Conservation (phyloP, 2,888 invertebrate species). For the Gastrophysa polygoni region DNA sequence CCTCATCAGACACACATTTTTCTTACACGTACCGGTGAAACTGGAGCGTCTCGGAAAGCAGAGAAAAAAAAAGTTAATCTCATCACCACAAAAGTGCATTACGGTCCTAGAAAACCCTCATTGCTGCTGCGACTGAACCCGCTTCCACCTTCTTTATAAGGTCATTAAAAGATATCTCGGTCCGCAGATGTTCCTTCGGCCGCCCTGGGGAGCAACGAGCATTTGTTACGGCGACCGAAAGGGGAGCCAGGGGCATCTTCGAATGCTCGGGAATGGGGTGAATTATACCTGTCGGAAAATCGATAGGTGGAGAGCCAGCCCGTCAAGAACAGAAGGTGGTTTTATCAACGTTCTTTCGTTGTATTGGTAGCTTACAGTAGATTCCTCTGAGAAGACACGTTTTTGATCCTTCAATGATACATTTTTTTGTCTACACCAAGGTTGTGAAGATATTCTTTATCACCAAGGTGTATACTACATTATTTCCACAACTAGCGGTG, state of each 20-base stretch:
- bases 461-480: too few species aligned
- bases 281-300: not conserved
- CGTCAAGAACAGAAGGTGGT: too few species aligned
- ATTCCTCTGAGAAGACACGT: too few species aligned
- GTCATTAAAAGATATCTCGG: constrained; percentile 25
- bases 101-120: constrained; percentile 12
- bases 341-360: too few species aligned
- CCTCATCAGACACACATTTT: not conserved
- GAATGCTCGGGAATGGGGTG: not conserved
- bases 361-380: too few species aligned
- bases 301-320: not conserved
- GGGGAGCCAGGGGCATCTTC: constrained; percentile 7
- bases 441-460: too few species aligned
- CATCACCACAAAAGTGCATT: constrained; percentile 16
- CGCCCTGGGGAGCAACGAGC: constrained; percentile 3
- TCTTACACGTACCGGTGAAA: not conserved
- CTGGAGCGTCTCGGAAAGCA: not conserved
- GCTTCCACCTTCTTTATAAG: constrained; percentile 27
- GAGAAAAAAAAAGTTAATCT: not conserved
- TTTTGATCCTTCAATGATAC: too few species aligned
- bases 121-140: constrained; percentile 21
- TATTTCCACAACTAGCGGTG: too few species aligned
- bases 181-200: constrained; percentile 13
- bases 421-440: too few species aligned
- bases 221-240: constrained; percentile 1